A percentile compares a stretch with the other conserved stretches of the same genome.
These are phyloP conservation scores for Xestia sexstrigata DNA, from an alignment of 2,888 invertebrate species.

Conservation along the genomic window DNA sequence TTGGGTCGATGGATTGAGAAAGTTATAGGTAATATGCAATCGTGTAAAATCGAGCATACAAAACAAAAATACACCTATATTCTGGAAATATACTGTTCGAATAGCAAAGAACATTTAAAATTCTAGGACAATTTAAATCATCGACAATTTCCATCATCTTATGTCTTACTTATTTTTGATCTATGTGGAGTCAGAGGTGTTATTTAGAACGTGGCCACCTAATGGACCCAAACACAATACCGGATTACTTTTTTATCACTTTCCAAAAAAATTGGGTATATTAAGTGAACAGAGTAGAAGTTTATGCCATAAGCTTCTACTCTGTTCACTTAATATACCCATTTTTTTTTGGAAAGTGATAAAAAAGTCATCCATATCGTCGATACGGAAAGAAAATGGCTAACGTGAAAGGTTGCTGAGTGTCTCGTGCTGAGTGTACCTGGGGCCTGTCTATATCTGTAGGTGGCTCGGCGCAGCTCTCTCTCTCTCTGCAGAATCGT, in stretches of 20 bases:
- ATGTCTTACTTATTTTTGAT: background rate
- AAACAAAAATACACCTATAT: background rate
- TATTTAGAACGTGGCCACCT: background rate
- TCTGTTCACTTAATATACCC: too few relatives aligned
- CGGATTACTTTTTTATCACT: too few relatives aligned
- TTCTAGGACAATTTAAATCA: background rate
- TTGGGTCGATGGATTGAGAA: background rate
- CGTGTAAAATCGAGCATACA: background rate
- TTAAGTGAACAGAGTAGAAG: too few relatives aligned
- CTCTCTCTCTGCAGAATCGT: slow-evolving; percentile 56
- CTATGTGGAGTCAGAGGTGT: background rate
- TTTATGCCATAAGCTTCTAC: too few relatives aligned
- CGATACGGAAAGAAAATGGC: background rate
- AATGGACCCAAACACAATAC: too few relatives aligned
- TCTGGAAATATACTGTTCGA: background rate
- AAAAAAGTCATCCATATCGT: too few relatives aligned
- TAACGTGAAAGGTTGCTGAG: background rate
- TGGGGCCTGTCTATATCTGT: slow-evolving; percentile 15
- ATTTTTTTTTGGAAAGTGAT: too few relatives aligned
- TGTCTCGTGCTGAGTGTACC: slow-evolving; percentile 50
- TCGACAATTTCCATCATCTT: background rate
- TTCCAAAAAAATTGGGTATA: too few relatives aligned
- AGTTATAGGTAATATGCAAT: background rate
- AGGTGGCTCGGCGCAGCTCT: slow-evolving; percentile 25
- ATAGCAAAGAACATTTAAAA: background rate